Conservation (phyloP, 2,888 invertebrate species). For the Ectobius pallidus region DNA sequence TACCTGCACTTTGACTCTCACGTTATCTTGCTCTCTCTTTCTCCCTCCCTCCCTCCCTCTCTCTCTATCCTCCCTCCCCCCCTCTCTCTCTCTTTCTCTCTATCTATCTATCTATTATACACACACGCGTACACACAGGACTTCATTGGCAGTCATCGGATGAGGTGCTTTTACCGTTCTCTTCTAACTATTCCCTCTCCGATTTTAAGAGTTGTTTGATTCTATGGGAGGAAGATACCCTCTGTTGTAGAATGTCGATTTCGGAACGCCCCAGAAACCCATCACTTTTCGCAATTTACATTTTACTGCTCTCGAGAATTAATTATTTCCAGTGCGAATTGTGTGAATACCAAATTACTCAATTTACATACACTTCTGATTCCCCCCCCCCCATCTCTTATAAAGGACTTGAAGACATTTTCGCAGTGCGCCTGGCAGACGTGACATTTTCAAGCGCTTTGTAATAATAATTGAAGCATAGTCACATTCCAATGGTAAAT, state of each 20-base stretch:
- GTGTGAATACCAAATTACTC: background rate
- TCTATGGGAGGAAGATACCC: background rate
- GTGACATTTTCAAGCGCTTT: too few relatives aligned
- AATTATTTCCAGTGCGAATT: background rate
- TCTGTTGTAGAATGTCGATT: background rate
- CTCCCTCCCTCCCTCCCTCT: too few relatives aligned
- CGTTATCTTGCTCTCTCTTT: too few relatives aligned
- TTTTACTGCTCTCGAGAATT: background rate
- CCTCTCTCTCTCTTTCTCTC: too few relatives aligned
- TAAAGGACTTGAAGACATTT: too few relatives aligned
- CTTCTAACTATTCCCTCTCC: background rate
- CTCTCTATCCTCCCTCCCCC: background rate
- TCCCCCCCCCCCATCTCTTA: too few relatives aligned
- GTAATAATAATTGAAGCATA: too few relatives aligned
- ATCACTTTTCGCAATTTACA: background rate
- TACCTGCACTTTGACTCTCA: too few relatives aligned
- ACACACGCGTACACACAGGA: background rate
- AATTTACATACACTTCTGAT: background rate
- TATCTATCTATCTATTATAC: too few relatives aligned
- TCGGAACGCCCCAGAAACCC: background rate
- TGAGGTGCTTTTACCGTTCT: background rate
- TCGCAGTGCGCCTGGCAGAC: too few relatives aligned
- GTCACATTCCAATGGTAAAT: too few relatives aligned
- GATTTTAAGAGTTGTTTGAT: background rate
- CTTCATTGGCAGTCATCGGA: slow-evolving; percentile 9